Base-by-base conservation (phyloP, 2,113 vertebrate genomes). In the Menidia beryllina region DNA sequence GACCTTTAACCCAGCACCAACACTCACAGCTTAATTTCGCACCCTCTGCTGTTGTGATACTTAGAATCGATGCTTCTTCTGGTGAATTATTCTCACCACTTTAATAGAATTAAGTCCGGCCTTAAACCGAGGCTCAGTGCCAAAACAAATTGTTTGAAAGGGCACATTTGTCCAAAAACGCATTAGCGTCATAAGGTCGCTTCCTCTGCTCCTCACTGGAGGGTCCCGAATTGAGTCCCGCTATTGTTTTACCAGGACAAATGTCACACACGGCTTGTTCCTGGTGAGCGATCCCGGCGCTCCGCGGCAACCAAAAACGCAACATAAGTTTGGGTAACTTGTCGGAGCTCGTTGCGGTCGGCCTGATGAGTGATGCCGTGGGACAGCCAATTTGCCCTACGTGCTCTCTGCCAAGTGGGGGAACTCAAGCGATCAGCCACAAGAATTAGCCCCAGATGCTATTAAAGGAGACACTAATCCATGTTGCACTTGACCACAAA, bases 381-480 rank as follows among this genome's bases (percentile, higher is more conserved):
- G 79, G 75, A 79, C 80, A 73, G 63, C 78, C 76, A 51, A 47
- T 73, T 84, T 69, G 63, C 63, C 71, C 82, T 56, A 77, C 70
- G 84, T 45, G 77, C 76, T 81, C 72, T n/a, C 19, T 67, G 86
- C 82, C 76, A 75, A 89, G 75, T 41, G 48, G 47, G 76, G 63
- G 70, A 80, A 76, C 81, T 85, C 81, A 68, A 53, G 66, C 41
- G 55, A 85, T 86, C 79, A 82, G 86, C 86, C 61, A 23, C 83
- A 74, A 77, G 85, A 86, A 83, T 89, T 85, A 88, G 84, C 79
- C 65, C 74, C 43, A 72, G 89, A 83, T 15, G 77, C 86, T 84
- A 88, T 90, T 89, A 89, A 48, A 79, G 85, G 79, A 89, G 86
- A 86, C 79, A 82, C 85, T 90, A 90, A 91, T 91, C 90, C 83